Evolutionary conservation across 1,140 invertebrate genomes (phyloP).

Genomic region (Pseudoatta argentina): DNA sequence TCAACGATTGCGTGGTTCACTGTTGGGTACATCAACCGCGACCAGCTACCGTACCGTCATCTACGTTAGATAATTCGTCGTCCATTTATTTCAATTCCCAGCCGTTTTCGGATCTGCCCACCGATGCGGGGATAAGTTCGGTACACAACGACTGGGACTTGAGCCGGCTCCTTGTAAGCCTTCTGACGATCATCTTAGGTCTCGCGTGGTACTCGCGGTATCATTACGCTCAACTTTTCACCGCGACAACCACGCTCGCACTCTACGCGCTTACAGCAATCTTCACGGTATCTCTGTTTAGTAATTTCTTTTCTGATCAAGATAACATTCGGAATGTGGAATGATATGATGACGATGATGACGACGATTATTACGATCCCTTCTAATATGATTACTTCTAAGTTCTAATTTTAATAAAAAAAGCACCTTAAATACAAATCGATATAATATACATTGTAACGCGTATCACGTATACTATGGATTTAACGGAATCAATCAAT

Average conservation of each 20-base stretch:
- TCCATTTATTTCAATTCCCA: constrained; percentile 81
- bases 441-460: background rate
- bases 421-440: constrained; percentile 33
- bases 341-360: constrained; percentile 61
- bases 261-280: constrained; percentile 88
- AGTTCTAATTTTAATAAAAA: constrained; percentile 4
- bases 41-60: constrained; percentile 71
- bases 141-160: constrained; percentile 86
- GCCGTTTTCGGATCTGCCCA: constrained; percentile 81
- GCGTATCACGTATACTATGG: background rate
- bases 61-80: constrained; percentile 77
- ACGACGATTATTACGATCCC: background rate
- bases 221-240: constrained; percentile 89
- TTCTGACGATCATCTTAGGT: constrained; percentile 84
- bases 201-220: constrained; percentile 89
- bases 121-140: constrained; percentile 82
- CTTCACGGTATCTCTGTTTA: constrained; percentile 87
- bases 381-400: background rate
- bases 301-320: constrained; percentile 86
- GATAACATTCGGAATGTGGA: constrained; percentile 83
- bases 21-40: constrained; percentile 91
- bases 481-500: constrained; percentile 41
- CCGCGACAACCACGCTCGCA: constrained; percentile 88
- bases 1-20: constrained; percentile 95
- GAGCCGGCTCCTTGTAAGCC: constrained; percentile 85